Base-by-base conservation (phyloP, 2,797 vertebrate species). In the Microcaecilia unicolor region DNA sequence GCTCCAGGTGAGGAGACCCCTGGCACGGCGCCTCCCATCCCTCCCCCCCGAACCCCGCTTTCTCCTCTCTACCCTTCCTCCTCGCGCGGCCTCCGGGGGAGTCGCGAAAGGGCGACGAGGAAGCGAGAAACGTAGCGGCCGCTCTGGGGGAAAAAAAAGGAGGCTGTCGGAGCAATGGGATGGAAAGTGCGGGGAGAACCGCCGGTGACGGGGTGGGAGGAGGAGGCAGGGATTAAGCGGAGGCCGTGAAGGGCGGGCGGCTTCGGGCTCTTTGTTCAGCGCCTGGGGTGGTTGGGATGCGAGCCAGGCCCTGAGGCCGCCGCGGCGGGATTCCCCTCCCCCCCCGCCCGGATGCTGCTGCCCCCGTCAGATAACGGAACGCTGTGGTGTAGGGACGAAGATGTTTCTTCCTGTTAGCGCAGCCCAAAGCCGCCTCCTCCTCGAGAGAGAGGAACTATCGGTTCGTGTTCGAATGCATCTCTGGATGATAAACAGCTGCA, bases 1-100 rank as follows among this genome's bases (percentile, higher is more conserved):
- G 73, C 83, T 93, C 53, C 94, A 97, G 93, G 94, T 98, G 91
- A 44, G 39, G 7, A 24, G 42, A 41, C 19, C 22, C 28, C 22
- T 8, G 23, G 10, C 4, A 11, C 7, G 31, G n/a, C n/a, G n/a
- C n/a, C n/a, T n/a, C n/a, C n/a, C n/a, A n/a, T n/a, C n/a, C n/a
- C n/a, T n/a, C n/a, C n/a, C n/a, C n/a, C n/a, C n/a, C n/a, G n/a
- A n/a, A n/a, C n/a, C n/a, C n/a, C n/a, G n/a, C n/a, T n/a, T n/a
- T n/a, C n/a, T n/a, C n/a, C n/a, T n/a, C n/a, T n/a, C n/a, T n/a
- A n/a, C n/a, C n/a, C n/a, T n/a, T n/a, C n/a, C n/a, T n/a, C n/a
- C n/a, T n/a, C n/a, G n/a, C n/a, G n/a, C n/a, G n/a, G n/a, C 7
- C 15, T 10, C 15, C 13, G 12, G 13, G n/a, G 6, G 18, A 25